Conservation (phyloP, 2,113 vertebrate species). For the Sinocyclocheilus rhinocerous region DNA sequence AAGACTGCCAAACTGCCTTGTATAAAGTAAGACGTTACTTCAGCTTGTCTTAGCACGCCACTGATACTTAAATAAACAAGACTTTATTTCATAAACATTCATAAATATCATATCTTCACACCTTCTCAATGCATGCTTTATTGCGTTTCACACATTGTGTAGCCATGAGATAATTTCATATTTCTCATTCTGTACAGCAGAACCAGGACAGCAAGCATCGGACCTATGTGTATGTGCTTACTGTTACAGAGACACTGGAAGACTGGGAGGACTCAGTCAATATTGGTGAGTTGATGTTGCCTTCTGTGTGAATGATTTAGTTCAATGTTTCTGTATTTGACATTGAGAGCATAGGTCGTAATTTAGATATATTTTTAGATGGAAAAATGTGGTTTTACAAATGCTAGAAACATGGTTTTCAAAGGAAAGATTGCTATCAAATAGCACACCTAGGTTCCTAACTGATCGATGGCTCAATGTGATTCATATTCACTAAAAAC, state of each 20-base stretch:
- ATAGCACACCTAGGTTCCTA: no score
- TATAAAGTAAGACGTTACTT: slow-evolving; percentile 41
- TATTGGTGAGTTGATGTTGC: slow-evolving; percentile 80
- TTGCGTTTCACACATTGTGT: neutral
- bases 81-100: slow-evolving; percentile 17
- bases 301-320: neutral
- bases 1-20: slow-evolving; percentile 64
- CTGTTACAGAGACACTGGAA: slow-evolving; percentile 95
- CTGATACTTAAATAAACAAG: slow-evolving; percentile 11
- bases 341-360: no score
- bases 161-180: neutral
- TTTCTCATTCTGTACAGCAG: slow-evolving; percentile 77
- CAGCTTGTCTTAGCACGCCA: neutral
- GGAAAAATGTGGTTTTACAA: no score
- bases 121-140: neutral
- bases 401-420: no score
- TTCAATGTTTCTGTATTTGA: no score
- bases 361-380: no score
- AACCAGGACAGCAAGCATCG: slow-evolving; percentile 98
- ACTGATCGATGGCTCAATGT: no score
- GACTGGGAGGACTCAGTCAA: slow-evolving; percentile 99
- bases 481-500: neutral
- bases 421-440: no score
- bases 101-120: slow-evolving; percentile 4
- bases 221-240: slow-evolving; percentile 95